phyloP scores from a whole-genome alignment of 2,113 vertebrate species.

The Paracanthobrama guichenoti region DNA sequence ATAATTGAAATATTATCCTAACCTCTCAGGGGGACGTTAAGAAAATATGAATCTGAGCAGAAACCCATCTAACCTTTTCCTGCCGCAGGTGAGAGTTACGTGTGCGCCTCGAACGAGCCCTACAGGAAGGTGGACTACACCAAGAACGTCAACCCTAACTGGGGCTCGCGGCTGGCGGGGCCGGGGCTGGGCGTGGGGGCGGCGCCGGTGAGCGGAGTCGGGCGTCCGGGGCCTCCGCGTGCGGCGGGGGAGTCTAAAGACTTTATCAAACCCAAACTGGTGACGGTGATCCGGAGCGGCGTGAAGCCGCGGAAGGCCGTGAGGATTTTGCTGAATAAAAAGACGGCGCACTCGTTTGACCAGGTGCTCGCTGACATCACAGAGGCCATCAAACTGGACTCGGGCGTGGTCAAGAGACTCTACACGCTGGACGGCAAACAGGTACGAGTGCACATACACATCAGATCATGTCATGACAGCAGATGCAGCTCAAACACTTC shows the following conservation, averaged over 20 bases:
- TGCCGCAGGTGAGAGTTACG: constrained; percentile 82
- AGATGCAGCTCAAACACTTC: background rate
- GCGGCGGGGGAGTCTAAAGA: constrained; percentile 75
- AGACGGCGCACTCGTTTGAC: constrained; percentile 91
- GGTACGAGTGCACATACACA: constrained; percentile 64
- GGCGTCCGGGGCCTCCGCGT: constrained; percentile 15
- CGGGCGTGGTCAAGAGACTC: constrained; percentile 85
- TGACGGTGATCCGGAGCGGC: constrained; percentile 89
- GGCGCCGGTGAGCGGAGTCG: background rate
- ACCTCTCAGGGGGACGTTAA: no score
- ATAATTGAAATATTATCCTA: background rate
- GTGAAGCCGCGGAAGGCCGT: constrained; percentile 89
- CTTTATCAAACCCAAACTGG: constrained; percentile 88
- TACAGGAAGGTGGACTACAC: constrained; percentile 87
- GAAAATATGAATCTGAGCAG: no score
- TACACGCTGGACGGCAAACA: constrained; percentile 89
- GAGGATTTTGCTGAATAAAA: constrained; percentile 87
- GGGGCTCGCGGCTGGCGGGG: constrained; percentile 50
- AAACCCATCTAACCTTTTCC: no score
- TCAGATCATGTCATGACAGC: background rate
- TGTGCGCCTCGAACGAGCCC: constrained; percentile 85
- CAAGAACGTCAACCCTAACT: constrained; percentile 80
- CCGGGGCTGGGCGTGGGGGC: no score
- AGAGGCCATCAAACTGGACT: constrained; percentile 90
- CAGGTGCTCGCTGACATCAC: constrained; percentile 90